Base-by-base conservation (phyloP, 2,113 vertebrate genomes). In the Xyliphius kryptos region DNA sequence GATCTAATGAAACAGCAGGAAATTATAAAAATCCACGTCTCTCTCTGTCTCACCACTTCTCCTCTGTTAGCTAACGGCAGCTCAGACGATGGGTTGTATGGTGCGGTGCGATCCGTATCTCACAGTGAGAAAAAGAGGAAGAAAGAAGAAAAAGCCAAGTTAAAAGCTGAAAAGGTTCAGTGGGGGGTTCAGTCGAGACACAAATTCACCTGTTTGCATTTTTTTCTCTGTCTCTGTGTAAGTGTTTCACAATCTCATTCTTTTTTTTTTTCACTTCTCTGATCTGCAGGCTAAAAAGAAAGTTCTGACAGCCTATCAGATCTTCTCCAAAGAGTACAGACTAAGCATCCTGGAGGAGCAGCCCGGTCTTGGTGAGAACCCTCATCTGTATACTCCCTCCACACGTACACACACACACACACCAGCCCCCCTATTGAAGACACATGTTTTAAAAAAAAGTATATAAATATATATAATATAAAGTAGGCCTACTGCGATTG, bases 311-410 rank as follows among this genome's bases (percentile, higher is more conserved):
- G 96, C 96, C 0, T 99, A 99, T 80, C 94, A 98, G 79, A 92
- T 99, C 71, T 99, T 98, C 74, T 98, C 93, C 80, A 99, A 98
- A 74, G 96, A 99, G 67, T 98, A 99, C 76, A 87, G 96, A 38
- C 88, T 92, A 50, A 96, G 82, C 80, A 97, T 99, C 50, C 90
- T 96, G 51, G 91, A 94, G 49, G 96, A 98, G 50, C 94, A 98
- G 68, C 96, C 96, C 1, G 94, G 94, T 61, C 92, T 98, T 61
- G 95, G 96, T 98, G 76, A 81, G 87, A 68, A 9, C 55, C 12
- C 26, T 6, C 26, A 32, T 32, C 26, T 54, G 12, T 37, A 37
- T 12, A 11, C 7, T 3, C 5, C 55, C 22, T 3, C 22, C 22
- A n/a, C n/a, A n/a, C n/a, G n/a, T n/a, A n/a, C n/a, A n/a, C n/a